These are phyloP conservation scores for Acanthurus lineatus DNA, from an alignment of 2,797 vertebrate genomes.

Conservation along the genomic window DNA sequence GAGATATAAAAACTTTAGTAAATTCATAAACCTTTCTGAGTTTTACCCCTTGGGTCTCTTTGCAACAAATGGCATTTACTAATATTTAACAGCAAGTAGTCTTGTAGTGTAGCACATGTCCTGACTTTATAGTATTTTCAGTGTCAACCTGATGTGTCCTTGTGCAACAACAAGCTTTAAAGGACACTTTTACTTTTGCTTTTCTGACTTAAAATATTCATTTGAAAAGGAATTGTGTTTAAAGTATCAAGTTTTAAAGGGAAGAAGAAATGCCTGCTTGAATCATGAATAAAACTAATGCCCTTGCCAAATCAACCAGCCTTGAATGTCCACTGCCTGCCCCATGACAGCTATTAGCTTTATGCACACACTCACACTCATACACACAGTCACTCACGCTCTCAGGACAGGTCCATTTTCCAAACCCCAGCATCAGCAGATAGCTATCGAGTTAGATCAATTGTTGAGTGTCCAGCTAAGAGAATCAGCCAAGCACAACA, in stretches of 20 bases:
- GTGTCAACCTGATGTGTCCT: neutral
- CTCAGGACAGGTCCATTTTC: conserved; percentile 25
- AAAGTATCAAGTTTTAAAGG: neutral
- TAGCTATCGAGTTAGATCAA: conserved; percentile 56
- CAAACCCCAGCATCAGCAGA: conserved; percentile 58
- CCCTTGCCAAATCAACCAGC: neutral
- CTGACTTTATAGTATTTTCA: neutral
- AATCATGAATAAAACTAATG: neutral
- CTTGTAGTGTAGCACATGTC: neutral
- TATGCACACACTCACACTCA: neutral
- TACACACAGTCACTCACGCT: conserved; percentile 4
- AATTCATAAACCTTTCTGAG: neutral
- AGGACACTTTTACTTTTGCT: neutral
- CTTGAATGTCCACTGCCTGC: neutral
- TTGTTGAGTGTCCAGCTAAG: conserved; percentile 37
- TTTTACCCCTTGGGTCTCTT: neutral
- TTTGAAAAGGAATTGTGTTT: neutral
- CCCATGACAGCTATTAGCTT: neutral
- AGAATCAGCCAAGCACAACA: conserved; percentile 38
- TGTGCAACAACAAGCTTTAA: neutral
- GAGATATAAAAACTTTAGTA: neutral
- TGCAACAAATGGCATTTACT: neutral
- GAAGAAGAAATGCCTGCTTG: neutral
- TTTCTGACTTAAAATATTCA: neutral
- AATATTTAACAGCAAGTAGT: neutral